Evolutionary conservation across 2,113 vertebrate genomes (phyloP).

Genomic region (Mugil cephalus): DNA sequence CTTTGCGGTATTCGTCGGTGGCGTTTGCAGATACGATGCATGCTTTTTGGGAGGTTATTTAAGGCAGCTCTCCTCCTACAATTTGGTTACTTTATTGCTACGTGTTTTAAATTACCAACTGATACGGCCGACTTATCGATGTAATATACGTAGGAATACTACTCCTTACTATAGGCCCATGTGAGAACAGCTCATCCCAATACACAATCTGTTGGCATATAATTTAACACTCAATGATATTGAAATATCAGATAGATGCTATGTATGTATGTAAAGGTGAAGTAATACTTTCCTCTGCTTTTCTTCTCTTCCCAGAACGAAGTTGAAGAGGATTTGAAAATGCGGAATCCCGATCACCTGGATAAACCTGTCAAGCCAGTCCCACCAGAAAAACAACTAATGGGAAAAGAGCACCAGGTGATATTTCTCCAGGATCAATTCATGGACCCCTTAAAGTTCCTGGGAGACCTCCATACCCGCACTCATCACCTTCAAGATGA

Average conservation of each 20-base stretch:
- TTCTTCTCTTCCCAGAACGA: constrained; percentile 24
- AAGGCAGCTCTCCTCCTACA: no score
- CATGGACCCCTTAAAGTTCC: constrained; percentile 45
- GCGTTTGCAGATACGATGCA: no score
- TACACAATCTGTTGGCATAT: not conserved
- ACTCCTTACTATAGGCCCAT: not conserved
- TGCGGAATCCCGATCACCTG: constrained; percentile 42
- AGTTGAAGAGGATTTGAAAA: constrained; percentile 50
- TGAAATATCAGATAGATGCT: not conserved
- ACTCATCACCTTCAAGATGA: constrained; percentile 89
- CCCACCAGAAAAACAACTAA: not conserved
- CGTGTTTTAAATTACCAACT: no score
- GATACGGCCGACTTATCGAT: no score
- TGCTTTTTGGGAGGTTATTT: no score
- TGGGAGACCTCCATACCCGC: constrained; percentile 85
- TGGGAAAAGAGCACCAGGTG: constrained; percentile 6
- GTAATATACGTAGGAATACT: no score
- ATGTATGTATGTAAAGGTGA: not conserved
- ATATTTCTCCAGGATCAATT: not conserved
- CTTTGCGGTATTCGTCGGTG: no score
- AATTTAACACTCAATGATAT: not conserved
- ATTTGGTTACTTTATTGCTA: no score
- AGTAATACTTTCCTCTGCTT: not conserved
- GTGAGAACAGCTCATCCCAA: not conserved
- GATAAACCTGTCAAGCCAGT: constrained; percentile 11